A percentile compares a stretch with the other conserved stretches of the same genome.
Conservation (phyloP, 2,888 invertebrate species). For the Fabriciana adippe region DNA sequence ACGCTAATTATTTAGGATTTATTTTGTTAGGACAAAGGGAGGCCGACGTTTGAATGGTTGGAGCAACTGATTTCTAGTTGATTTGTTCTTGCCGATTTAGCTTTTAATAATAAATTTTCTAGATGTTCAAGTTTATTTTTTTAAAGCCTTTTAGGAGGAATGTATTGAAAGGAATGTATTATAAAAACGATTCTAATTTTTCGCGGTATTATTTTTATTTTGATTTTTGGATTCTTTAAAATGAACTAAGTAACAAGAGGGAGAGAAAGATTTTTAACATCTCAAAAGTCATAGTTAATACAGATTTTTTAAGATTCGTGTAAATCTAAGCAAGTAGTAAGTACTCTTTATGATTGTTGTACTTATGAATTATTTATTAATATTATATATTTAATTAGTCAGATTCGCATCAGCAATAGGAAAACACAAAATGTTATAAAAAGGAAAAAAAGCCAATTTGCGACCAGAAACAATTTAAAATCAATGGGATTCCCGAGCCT, state of each 20-base stretch:
- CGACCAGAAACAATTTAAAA: conserved; percentile 35
- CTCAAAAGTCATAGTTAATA: no score
- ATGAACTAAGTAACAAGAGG: no score
- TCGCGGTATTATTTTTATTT: no score
- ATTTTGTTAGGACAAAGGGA: conserved; percentile 74
- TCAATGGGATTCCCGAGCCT: conserved; percentile 39
- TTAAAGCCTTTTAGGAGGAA: neutral
- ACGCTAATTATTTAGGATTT: conserved; percentile 72
- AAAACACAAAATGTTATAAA: neutral
- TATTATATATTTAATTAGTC: no score
- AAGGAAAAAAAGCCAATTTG: conserved; percentile 10
- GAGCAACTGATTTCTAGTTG: conserved; percentile 61
- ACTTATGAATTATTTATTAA: no score
- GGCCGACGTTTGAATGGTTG: conserved; percentile 59
- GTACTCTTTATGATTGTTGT: no score
- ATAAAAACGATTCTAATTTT: no score
- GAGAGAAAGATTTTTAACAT: no score
- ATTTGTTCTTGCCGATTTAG: conserved; percentile 56
- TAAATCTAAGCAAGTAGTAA: no score
- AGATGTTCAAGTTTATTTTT: conserved; percentile 26
- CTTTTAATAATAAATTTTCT: conserved; percentile 39
- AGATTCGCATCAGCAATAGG: neutral
- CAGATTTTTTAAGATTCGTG: no score
- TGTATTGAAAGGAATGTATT: no score
- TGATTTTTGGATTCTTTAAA: no score